These are phyloP conservation scores for Caenorhabditis latens DNA, from an alignment of 1,140 invertebrate genomes.

Conservation along the genomic window DNA sequence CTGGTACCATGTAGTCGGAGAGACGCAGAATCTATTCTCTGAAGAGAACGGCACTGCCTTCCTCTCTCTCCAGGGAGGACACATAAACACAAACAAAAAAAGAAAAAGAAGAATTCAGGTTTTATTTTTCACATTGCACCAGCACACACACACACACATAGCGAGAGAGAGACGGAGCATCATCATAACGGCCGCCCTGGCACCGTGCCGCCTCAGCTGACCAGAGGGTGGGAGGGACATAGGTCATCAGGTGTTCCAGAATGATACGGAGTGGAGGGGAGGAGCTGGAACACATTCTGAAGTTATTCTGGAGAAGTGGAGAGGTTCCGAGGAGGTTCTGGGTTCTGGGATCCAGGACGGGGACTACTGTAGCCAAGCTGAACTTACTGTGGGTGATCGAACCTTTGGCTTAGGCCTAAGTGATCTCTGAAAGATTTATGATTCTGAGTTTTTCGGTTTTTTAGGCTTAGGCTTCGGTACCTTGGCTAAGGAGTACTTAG, in stretches of 20 bases:
- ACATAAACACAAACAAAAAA: conserved; percentile 13
- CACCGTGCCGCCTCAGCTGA: conserved; percentile 10
- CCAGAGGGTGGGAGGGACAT: background rate
- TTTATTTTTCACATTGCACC: background rate
- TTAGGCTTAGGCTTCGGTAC: too few species aligned
- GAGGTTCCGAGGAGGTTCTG: too few species aligned
- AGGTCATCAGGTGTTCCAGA: conserved; percentile 24
- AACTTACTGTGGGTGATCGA: too few species aligned
- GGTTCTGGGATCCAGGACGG: too few species aligned
- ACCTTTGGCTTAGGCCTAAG: too few species aligned
- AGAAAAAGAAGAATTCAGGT: background rate
- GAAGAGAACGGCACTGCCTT: background rate
- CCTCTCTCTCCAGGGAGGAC: too few species aligned
- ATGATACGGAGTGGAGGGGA: background rate
- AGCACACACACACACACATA: background rate
- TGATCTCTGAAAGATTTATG: too few species aligned
- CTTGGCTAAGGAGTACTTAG: too few species aligned
- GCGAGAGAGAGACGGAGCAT: background rate
- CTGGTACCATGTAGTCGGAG: conserved; percentile 36
- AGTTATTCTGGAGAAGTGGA: too few species aligned
- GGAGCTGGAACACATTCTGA: background rate
- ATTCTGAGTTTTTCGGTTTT: too few species aligned
- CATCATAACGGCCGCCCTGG: conserved; percentile 14
- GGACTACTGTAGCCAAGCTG: too few species aligned
- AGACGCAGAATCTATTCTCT: background rate